phyloP scores from a whole-genome alignment of 2,797 vertebrate genomes.

The Pithecia hirsuta region DNA sequence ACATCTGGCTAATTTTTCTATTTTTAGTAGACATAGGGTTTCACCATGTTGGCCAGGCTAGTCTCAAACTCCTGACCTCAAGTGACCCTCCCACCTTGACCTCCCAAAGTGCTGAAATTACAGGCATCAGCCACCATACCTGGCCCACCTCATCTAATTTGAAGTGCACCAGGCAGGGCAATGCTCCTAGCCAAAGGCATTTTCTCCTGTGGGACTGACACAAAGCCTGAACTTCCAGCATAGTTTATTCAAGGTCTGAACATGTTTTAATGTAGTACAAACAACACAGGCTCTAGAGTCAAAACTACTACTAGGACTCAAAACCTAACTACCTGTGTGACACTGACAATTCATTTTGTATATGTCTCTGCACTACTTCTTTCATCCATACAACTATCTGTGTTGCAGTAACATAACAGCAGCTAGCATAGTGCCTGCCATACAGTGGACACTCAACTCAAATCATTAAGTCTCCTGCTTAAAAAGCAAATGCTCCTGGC shows the following conservation, averaged over 20 bases:
- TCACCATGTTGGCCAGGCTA: too few relatives aligned
- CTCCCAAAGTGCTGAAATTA: background rate
- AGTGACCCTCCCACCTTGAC: background rate
- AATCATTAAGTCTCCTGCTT: background rate
- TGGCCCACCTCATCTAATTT: background rate
- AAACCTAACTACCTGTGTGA: slow-evolving; percentile 2
- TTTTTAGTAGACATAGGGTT: background rate
- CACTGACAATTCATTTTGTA: background rate
- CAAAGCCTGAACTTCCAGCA: slow-evolving; percentile 38
- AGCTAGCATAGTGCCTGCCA: background rate
- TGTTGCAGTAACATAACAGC: background rate
- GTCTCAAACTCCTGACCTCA: background rate
- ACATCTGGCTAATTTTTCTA: background rate
- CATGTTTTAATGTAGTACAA: slow-evolving; percentile 17
- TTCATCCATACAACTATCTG: background rate
- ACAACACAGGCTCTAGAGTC: background rate
- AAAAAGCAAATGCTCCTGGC: background rate
- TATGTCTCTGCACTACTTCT: background rate
- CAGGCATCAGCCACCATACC: background rate
- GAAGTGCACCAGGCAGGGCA: background rate
- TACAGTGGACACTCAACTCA: background rate
- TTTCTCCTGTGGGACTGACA: background rate
- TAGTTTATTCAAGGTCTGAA: slow-evolving; percentile 2
- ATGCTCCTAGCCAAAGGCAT: background rate
- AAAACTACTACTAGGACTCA: background rate